These are phyloP conservation scores for Bucorvus abyssinicus DNA, from an alignment of 2,797 vertebrate genomes.

Conservation along the genomic window DNA sequence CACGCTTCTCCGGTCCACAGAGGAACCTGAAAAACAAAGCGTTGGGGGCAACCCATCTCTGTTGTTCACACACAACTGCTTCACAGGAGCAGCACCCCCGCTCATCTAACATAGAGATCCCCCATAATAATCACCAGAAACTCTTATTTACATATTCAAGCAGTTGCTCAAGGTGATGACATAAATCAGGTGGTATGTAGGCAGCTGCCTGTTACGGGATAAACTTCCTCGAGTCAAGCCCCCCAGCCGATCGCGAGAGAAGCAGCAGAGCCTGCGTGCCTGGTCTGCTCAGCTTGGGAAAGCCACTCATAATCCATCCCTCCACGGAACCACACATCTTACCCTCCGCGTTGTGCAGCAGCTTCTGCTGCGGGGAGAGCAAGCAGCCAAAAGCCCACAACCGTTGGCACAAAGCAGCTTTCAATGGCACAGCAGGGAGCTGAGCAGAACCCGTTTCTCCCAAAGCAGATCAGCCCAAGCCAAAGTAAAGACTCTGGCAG, in stretches of 20 bases:
- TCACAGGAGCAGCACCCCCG: not conserved
- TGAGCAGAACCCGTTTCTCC: not conserved
- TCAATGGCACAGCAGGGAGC: not conserved
- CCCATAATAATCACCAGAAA: not conserved
- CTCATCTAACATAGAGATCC: not conserved
- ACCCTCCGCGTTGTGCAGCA: not conserved
- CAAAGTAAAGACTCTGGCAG: not conserved
- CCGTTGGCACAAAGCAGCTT: not conserved
- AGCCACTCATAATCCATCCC: not conserved
- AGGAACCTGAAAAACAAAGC: not conserved
- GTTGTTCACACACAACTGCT: not conserved
- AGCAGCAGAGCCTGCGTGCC: not conserved
- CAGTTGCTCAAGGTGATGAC: not conserved
- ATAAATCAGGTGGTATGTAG: not conserved
- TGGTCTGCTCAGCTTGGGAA: not conserved
- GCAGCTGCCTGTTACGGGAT: not conserved
- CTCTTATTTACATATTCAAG: not conserved
- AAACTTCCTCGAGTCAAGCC: not conserved
- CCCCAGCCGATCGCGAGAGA: not conserved
- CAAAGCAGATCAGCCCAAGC: not conserved
- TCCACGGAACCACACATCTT: not conserved
- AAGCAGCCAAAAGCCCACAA: not conserved
- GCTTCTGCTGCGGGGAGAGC: not conserved
- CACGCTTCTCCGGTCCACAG: not conserved
- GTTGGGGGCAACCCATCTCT: not conserved